Evolutionary conservation across 1,140 invertebrate genomes (phyloP), one percentile per base, ranked within the genome.

Genomic region (Phortica variegata): DNA sequence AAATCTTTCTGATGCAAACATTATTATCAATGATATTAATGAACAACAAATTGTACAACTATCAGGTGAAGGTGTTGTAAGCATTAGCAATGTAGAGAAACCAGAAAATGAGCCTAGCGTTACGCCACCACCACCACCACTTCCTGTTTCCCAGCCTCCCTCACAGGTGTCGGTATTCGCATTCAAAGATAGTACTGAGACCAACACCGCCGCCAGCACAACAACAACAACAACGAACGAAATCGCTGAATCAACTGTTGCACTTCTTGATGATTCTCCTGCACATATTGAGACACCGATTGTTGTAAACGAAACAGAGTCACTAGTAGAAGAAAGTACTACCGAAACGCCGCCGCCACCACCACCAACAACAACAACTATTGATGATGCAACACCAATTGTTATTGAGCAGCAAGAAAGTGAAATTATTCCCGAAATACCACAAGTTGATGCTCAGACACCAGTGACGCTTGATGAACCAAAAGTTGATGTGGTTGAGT

Each of bases 111-210:
- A 68, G 13, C 26, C 36, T 15, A 61, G 46, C 46, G n/a, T n/a
- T n/a, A n/a, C n/a, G n/a, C 23, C 13, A 36, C 58, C 49, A 43
- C 63, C 63, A 17, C 65, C 65, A 42, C 65, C 65, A 7, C 43
- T 69, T 32, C 65, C 65, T 43, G 63, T 65, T 21, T 69, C 65
- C 42, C 60, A 60, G 17, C 65, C 65, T 17, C 65, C 65, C 21
- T 73, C 70, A 9, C 70, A 72, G 42, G 70, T 73, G 16, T 73
- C 70, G 17, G 71, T 72, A 5, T 73, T 73, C 59, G 65, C 65
- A 16, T 59, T 73, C 18, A 55, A 38, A 38, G 43, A 49, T 34
- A 48, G 47, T 62, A 33, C 53, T 56, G 19, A 52, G 36, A 55
- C n/a, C n/a, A n/a, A n/a, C n/a, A 60, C 23, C 8, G 38, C 8